Evolutionary conservation across 2,888 invertebrate genomes (phyloP), one percentile per base, ranked within the genome.

Genomic region (Disparrhopalites patrizii): DNA sequence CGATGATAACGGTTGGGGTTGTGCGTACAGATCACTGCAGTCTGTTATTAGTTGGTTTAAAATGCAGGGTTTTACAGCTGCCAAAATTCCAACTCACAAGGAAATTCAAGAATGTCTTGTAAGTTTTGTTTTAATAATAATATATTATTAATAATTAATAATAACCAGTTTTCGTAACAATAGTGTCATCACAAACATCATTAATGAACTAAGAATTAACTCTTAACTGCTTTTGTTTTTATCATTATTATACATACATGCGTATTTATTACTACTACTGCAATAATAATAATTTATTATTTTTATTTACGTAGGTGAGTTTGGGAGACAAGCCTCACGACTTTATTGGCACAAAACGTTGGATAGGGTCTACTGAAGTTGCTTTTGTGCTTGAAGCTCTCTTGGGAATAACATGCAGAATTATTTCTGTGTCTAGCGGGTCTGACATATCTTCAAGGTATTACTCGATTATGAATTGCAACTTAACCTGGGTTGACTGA

Each of bases 361-460:
- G 99, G 99, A 99, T 99, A 99, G 99, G 99, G 98, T 99, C 78
- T 99, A 99, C 7, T 97, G 97, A 0, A 92, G 93, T 3, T 99
- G 99, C 84, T 93, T 99, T 15, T 88, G 90, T 80, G 97, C 52
- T 62, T n/a, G 54, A 52, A 51, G 33, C 54, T 33, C 33, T 61
- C 2, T 33, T 61, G 25, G 50, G 57, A 18, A 57, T 57, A 23
- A 25, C 18, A 15, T 57, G 40, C 20, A 33, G 57, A 28, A 57
- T 57, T n/a, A 82, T 96, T 69, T 88, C 88, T 76, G 91, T 94
- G 0, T 87, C 87, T 74, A 88, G 87, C 23, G 98, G 98, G 8
- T 84, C 86, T 33, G 96, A 98, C 76, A 80, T 98, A 79, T 83
- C 85, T 5, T 71, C 73, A 36, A 71, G 68, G 74, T 72, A 67